Percentiles rank a stretch among this genome's conserved stretches.
These are phyloP conservation scores for Thysanoteuthis rhombus DNA, from an alignment of 2,888 invertebrate species.

Conservation along the genomic window DNA sequence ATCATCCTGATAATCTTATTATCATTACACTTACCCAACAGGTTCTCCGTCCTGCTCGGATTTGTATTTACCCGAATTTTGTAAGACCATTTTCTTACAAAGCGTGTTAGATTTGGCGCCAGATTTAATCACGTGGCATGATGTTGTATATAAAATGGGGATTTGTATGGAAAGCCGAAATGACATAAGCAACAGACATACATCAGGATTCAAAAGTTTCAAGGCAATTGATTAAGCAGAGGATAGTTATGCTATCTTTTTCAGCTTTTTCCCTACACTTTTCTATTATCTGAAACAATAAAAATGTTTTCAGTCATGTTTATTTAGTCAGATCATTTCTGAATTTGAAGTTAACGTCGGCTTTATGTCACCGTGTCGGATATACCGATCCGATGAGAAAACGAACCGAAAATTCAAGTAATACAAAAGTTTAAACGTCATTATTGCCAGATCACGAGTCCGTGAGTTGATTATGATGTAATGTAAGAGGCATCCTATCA, in stretches of 20 bases:
- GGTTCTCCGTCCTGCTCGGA: background rate
- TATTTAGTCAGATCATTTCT: background rate
- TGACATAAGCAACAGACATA: background rate
- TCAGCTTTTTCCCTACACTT: background rate
- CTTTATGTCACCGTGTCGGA: too few relatives aligned
- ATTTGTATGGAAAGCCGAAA: background rate
- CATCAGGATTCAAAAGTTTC: background rate
- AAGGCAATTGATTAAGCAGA: too few relatives aligned
- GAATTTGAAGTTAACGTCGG: too few relatives aligned
- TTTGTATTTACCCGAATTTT: slow-evolving; percentile 19
- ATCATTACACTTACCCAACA: background rate
- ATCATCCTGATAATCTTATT: slow-evolving; percentile 67
- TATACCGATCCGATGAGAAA: too few relatives aligned
- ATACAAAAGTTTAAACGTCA: too few relatives aligned
- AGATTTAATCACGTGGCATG: background rate
- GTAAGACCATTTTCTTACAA: background rate
- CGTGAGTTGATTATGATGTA: too few relatives aligned
- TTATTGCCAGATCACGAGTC: too few relatives aligned
- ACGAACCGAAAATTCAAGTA: too few relatives aligned
- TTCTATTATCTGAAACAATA: background rate
- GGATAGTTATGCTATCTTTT: too few relatives aligned
- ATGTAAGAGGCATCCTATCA: too few relatives aligned
- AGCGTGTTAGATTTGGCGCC: background rate
- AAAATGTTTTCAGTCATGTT: background rate
- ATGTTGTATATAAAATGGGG: background rate